Percentiles rank a stretch among this genome's conserved stretches.
These are phyloP conservation scores for Malurus leucopterus DNA, from an alignment of 2,797 vertebrate genomes.

Conservation along the genomic window DNA sequence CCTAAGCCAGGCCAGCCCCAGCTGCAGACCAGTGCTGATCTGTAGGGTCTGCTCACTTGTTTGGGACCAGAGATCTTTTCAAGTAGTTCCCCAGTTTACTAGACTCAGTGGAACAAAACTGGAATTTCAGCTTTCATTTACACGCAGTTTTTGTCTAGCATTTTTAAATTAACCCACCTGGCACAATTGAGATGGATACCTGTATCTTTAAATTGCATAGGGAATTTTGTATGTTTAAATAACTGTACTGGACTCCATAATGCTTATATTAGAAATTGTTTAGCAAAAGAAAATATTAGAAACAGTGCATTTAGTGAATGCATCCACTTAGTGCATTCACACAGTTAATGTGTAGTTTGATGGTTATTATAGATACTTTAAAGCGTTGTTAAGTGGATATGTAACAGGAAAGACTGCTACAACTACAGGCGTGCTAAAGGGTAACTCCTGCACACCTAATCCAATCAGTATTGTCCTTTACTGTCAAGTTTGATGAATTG, in stretches of 20 bases:
- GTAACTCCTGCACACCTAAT: constrained; percentile 68
- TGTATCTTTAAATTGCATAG: constrained; percentile 74
- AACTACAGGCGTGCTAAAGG: constrained; percentile 61
- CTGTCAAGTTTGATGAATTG: constrained; percentile 70
- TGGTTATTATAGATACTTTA: constrained; percentile 75
- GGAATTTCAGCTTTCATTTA: constrained; percentile 62
- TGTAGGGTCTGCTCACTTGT: neutral
- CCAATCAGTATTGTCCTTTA: constrained; percentile 74
- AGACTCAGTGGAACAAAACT: constrained; percentile 57
- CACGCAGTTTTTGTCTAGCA: constrained; percentile 57
- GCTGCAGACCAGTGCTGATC: neutral
- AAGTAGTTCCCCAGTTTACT: constrained; percentile 1
- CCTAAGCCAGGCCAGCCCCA: neutral
- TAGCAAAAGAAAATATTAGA: constrained; percentile 76
- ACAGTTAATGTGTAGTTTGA: constrained; percentile 75
- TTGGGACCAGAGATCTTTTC: neutral
- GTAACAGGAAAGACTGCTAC: constrained; percentile 69
- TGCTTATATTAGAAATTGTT: constrained; percentile 78
- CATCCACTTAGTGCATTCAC: constrained; percentile 68
- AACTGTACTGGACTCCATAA: constrained; percentile 75
- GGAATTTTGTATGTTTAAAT: constrained; percentile 77
- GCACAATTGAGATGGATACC: constrained; percentile 66
- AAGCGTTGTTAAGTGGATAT: constrained; percentile 75
- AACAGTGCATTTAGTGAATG: constrained; percentile 74
- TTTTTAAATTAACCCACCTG: constrained; percentile 57